A percentile compares a stretch with the other conserved stretches of the same genome.
These are phyloP conservation scores for Eufriesea mexicana DNA, from an alignment of 1,140 invertebrate species.

Conservation along the genomic window DNA sequence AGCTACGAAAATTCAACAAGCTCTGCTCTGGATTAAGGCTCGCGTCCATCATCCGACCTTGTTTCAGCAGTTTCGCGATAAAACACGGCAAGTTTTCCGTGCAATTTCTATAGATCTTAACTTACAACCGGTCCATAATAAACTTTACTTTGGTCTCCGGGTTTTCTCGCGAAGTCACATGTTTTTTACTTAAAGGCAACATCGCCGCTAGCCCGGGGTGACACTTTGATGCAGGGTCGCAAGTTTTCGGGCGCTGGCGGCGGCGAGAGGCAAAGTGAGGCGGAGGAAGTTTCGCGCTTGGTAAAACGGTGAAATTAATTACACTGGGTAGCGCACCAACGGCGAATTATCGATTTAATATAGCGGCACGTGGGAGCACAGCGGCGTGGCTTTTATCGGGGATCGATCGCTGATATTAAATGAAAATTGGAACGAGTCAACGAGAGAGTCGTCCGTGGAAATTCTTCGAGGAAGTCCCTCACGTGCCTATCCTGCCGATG, in stretches of 20 bases:
- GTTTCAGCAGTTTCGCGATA: not conserved
- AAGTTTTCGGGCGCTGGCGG: slow-evolving; percentile 7
- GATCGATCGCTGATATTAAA: slow-evolving; percentile 46
- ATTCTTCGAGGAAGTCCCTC: not conserved
- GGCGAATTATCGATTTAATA: slow-evolving; percentile 60
- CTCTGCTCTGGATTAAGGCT: not conserved
- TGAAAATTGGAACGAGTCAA: slow-evolving; percentile 41
- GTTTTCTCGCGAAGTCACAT: slow-evolving; percentile 8
- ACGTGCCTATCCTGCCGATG: too few relatives aligned
- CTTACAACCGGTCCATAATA: not conserved
- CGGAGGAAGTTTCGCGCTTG: slow-evolving; percentile 17
- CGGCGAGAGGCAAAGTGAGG: not conserved
- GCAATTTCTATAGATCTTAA: slow-evolving; percentile 39
- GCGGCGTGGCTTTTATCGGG: slow-evolving; percentile 39
- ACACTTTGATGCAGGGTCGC: slow-evolving; percentile 38
- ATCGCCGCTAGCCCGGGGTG: not conserved
- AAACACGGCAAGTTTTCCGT: not conserved
- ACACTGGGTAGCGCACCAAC: slow-evolving; percentile 31
- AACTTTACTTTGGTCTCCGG: not conserved
- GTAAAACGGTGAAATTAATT: slow-evolving; percentile 53
- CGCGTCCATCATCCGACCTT: not conserved
- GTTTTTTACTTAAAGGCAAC: not conserved
- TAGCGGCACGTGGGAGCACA: not conserved
- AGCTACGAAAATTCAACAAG: too few relatives aligned
- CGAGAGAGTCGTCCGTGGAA: not conserved